These are phyloP conservation scores for Stenurella melanura DNA, from an alignment of 2,888 invertebrate genomes.

Conservation along the genomic window DNA sequence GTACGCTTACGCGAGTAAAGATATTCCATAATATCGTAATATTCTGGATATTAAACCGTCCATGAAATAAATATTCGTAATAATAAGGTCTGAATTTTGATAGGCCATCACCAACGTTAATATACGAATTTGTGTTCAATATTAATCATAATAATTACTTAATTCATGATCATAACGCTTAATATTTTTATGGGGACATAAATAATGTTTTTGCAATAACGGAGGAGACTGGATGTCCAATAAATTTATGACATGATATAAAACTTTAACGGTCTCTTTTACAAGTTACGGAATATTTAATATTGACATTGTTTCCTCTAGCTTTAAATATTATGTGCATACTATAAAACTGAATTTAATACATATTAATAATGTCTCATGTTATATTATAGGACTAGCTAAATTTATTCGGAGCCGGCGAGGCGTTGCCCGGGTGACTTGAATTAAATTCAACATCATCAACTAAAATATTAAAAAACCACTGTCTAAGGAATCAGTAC, in stretches of 20 bases:
- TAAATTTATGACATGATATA: conserved; percentile 26
- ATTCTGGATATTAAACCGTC: not conserved
- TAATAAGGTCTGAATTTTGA: not conserved
- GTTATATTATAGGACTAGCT: not conserved
- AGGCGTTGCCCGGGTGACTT: too few relatives aligned
- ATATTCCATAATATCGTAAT: not conserved
- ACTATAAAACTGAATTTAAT: not conserved
- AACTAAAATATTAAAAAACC: too few relatives aligned
- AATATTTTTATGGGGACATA: conserved; percentile 11
- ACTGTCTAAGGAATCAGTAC: too few relatives aligned
- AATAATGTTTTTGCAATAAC: conserved; percentile 10
- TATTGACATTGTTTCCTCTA: not conserved
- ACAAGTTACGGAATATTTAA: conserved; percentile 12
- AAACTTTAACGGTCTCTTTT: conserved; percentile 5
- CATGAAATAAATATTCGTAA: not conserved
- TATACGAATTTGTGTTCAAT: not conserved
- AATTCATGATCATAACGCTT: not conserved
- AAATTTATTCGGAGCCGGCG: too few relatives aligned
- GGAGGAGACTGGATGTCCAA: not conserved
- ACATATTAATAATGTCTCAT: not conserved
- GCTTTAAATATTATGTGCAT: conserved; percentile 1
- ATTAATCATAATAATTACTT: not conserved
- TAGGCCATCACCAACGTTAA: not conserved
- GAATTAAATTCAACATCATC: too few relatives aligned
- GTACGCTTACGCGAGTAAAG: too few relatives aligned